Conservation (phyloP, 2,113 vertebrate species). For the Anguilla japonica region DNA sequence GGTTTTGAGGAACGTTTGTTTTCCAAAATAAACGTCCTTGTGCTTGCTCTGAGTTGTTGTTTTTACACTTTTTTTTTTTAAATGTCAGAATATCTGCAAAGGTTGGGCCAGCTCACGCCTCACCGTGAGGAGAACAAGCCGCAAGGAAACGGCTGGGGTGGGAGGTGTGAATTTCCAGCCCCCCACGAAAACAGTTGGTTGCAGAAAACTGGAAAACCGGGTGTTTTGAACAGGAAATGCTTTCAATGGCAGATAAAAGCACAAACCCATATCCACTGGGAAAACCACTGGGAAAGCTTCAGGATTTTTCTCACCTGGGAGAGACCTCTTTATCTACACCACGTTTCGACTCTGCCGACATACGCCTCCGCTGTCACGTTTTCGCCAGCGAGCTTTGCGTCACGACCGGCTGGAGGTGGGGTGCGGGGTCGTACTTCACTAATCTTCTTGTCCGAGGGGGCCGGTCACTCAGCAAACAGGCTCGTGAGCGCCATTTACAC, state of each 20-base stretch:
- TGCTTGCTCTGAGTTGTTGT: constrained; percentile 59
- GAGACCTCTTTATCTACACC: neutral
- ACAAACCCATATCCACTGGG: neutral
- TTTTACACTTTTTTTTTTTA: constrained; percentile 56
- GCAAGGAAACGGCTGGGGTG: constrained; percentile 54
- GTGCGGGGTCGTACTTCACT: neutral
- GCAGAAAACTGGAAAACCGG: constrained; percentile 30
- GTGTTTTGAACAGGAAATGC: constrained; percentile 24
- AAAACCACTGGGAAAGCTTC: neutral
- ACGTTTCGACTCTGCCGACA: neutral
- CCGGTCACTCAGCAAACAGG: neutral
- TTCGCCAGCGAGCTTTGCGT: neutral
- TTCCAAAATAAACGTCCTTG: constrained; percentile 62
- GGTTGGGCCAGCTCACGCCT: constrained; percentile 55
- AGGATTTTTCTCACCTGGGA: neutral
- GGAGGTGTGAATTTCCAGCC: constrained; percentile 41
- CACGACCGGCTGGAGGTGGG: neutral
- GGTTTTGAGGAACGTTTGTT: constrained; percentile 56
- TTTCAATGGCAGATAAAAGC: constrained; percentile 39
- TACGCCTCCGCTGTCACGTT: neutral
- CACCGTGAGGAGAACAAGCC: constrained; percentile 52
- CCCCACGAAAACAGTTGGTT: constrained; percentile 61
- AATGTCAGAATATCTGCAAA: constrained; percentile 46
- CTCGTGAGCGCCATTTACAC: neutral
- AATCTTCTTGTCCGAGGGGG: neutral